Conservation (phyloP, 2,888 invertebrate species). For the Mycogona germanica region DNA sequence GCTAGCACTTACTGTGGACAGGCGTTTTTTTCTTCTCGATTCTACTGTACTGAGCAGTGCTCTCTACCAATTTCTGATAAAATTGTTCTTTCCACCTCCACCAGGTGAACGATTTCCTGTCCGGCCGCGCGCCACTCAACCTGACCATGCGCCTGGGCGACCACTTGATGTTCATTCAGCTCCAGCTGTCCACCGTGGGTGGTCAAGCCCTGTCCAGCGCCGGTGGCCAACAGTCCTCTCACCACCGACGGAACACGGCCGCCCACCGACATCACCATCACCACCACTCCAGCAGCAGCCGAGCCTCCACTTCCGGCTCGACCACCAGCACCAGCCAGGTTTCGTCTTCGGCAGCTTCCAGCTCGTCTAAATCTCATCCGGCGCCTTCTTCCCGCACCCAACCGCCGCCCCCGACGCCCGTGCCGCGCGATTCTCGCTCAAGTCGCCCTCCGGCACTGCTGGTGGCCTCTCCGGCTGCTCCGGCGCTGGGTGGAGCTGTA, state of each 20-base stretch:
- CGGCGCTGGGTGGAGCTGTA: slow-evolving; percentile 21
- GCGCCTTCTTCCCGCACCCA: not conserved
- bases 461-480: slow-evolving; percentile 15
- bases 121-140: slow-evolving; percentile 86
- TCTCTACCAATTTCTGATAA: too few relatives aligned
- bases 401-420: not conserved
- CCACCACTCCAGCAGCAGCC: slow-evolving; percentile 24
- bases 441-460: slow-evolving; percentile 15
- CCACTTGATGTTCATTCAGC: slow-evolving; percentile 94
- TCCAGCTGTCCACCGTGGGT: slow-evolving; percentile 78
- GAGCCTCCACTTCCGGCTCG: slow-evolving; percentile 18
- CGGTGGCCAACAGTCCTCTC: slow-evolving; percentile 20
- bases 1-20: too few relatives aligned
- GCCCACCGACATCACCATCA: slow-evolving; percentile 20
- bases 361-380: too few relatives aligned
- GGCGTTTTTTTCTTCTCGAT: too few relatives aligned
- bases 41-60: too few relatives aligned
- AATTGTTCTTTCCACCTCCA: slow-evolving; percentile 21
- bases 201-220: slow-evolving; percentile 25
- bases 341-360: slow-evolving; percentile 21
- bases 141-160: slow-evolving; percentile 91
- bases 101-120: slow-evolving; percentile 84
- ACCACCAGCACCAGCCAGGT: slow-evolving; percentile 3
- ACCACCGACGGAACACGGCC: slow-evolving; percentile 24
- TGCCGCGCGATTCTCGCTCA: not conserved